Percentiles rank a stretch among this genome's conserved stretches.
phyloP scores from a whole-genome alignment of 2,113 vertebrate genomes.

The Anarrhichthys ocellatus region DNA sequence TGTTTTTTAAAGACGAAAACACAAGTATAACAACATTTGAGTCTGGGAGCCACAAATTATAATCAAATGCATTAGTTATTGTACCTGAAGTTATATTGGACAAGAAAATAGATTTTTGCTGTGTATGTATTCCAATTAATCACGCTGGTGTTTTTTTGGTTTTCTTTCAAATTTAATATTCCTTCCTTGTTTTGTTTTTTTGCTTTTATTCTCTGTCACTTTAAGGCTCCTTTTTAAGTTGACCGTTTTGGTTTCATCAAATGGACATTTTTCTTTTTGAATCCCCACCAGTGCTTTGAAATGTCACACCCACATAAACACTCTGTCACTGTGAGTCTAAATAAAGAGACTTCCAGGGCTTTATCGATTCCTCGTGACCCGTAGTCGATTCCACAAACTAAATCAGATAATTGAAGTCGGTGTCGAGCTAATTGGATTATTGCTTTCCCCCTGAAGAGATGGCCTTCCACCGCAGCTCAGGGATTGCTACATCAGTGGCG shows the following conservation, averaged over 20 bases:
- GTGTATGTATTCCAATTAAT: slow-evolving; percentile 34
- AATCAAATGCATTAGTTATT: slow-evolving; percentile 68
- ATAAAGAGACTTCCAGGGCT: slow-evolving; percentile 75
- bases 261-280: slow-evolving; percentile 16
- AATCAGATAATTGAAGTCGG: slow-evolving; percentile 87
- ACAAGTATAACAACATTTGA: slow-evolving; percentile 77
- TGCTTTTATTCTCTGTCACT: not conserved
- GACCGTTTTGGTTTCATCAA: not conserved
- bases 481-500: slow-evolving; percentile 71
- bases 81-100: slow-evolving; percentile 64
- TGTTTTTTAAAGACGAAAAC: slow-evolving; percentile 74
- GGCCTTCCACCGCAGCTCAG: slow-evolving; percentile 54
- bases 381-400: slow-evolving; percentile 83
- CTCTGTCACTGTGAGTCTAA: slow-evolving; percentile 62
- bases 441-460: slow-evolving; percentile 81
- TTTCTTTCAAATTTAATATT: not conserved
- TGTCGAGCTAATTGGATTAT: slow-evolving; percentile 88
- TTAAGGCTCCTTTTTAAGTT: slow-evolving; percentile 9
- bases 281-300: slow-evolving; percentile 31
- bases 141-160: not conserved
- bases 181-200: not conserved
- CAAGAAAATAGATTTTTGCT: slow-evolving; percentile 35
- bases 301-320: slow-evolving; percentile 28
- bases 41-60: slow-evolving; percentile 68
- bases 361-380: slow-evolving; percentile 81